Evolutionary conservation across 30 jellyfish, hydroid and myxozoan species (phyloP), one percentile per base, ranked within the genome.

Genomic region (Rhopilema esculentum): DNA sequence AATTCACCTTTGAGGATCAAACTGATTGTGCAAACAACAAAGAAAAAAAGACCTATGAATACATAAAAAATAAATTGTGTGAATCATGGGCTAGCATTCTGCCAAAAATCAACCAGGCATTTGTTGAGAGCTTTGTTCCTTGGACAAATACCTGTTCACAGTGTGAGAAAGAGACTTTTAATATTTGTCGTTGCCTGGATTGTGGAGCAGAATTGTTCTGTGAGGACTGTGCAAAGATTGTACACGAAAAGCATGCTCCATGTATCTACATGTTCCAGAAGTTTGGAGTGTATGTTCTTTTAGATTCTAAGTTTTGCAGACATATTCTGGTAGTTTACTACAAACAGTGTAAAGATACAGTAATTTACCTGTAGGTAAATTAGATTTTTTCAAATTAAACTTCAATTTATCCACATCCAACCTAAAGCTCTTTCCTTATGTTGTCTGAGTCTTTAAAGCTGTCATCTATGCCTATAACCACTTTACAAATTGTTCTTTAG

Each of bases 241-340:
- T 64, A 25, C 74, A 64, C 31, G 31, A 64, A 25, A 64, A 25
- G 31, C 74, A 64, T 25, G 30, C 74, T 64, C 27, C 74, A 64
- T 64, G 74, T 20, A 64, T 64, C 74, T 64, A 64, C 74, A 64
- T 64, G 74, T 64, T 64, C 74, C 74, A 64, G 74, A 64, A 64
- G 31, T 64, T 64, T 25, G 74, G 27, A 64, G 17, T 64, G 74
- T 64, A 64, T 64, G 74, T 64, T 25, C 74, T 20, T 64, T 64
- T 40, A 40, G 57, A 40, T 40, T 40, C 57, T 40, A 40, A 40
- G 57, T 40, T 40, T 40, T 40, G 57, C 57, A 40, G 57, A 40
- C 57, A 40, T 40, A 40, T 40, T 40, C 57, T 40, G 57, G 57
- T 40, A 40, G 57, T 40, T 40, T 40, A 40, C 57, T 40, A 40